These are phyloP conservation scores for Elanus axillaris DNA, from an alignment of 2,113 vertebrate genomes.

Conservation along the genomic window DNA sequence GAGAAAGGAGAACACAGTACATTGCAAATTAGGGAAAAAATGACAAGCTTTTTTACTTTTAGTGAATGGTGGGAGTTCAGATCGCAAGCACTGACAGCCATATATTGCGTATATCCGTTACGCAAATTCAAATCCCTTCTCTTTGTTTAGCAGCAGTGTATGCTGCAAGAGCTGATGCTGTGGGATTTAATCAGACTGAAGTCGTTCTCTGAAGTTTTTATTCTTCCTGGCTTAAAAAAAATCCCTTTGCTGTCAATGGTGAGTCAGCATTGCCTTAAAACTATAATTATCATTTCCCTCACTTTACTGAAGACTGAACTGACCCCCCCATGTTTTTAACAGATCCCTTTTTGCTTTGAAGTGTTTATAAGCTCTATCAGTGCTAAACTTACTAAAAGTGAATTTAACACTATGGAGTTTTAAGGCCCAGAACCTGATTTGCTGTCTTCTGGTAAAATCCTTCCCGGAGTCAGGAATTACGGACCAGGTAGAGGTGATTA, in stretches of 20 bases:
- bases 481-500: neutral
- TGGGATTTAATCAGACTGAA: neutral
- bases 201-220: neutral
- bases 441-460: neutral
- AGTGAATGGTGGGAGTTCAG: neutral
- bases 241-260: neutral
- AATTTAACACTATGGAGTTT: neutral
- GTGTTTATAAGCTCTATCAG: neutral
- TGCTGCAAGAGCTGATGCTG: neutral
- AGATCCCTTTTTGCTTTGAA: constrained; percentile 13
- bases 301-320: neutral
- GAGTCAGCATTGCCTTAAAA: constrained; percentile 35
- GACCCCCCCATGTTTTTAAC: neutral
- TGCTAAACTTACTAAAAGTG: neutral
- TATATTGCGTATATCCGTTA: neutral
- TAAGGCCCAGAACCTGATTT: neutral
- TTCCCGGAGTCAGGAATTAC: neutral
- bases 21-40: neutral
- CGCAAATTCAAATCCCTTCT: neutral
- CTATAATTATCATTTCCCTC: neutral
- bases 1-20: neutral
- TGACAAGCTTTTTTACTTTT: neutral
- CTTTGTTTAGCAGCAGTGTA: neutral
- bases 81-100: neutral
- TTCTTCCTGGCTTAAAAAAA: neutral